Evolutionary conservation across 2,888 invertebrate species (phyloP), one percentile per base, ranked within the genome.

Genomic region (Cacoxenus indagator): DNA sequence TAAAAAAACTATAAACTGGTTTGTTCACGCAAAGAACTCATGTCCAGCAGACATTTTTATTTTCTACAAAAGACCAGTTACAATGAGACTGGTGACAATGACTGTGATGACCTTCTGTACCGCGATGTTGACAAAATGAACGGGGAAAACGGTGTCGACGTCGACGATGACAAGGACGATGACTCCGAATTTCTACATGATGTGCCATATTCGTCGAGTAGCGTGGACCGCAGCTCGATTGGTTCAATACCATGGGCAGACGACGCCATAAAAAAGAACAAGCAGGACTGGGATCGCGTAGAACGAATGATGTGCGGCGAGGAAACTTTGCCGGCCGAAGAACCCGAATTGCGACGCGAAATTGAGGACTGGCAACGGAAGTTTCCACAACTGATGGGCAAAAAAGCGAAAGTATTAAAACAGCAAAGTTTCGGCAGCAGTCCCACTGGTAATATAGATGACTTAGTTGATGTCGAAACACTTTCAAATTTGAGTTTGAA

Each of bases 171-270:
- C 62, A 81, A 79, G 67, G 78, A 81, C 70, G 81, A 85, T 64
- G 85, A 84, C 70, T 84, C 81, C 0, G 88, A 86, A 55, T 86
- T 82, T 67, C 69, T 82, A 68, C 83, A 86, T 27, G 86, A 87
- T 70, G 81, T 87, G 17, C 86, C 85, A 62, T 85, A 83, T 67
- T 87, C 88, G 9, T 86, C 87, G 1, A 87, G 87, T 69, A 87
- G 87, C 68, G 71, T 84, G 26, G 88, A 87, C 68, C 83, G 88
- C 54, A 87, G 87, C 68, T 87, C 87, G 6, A 83, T 87, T 65
- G 86, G 87, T n/a, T 88, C 88, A 26, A 88, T 88, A 68, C 88
- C 88, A 0, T 88, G 88, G 88, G 87, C 88, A 2, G 87, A 87
- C 68, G 88, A 88, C 80, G 88, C 88, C 17, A 86, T 88, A 14